Conservation (phyloP, 2,113 vertebrate genomes). For the Gasterosteus nipponicus region DNA sequence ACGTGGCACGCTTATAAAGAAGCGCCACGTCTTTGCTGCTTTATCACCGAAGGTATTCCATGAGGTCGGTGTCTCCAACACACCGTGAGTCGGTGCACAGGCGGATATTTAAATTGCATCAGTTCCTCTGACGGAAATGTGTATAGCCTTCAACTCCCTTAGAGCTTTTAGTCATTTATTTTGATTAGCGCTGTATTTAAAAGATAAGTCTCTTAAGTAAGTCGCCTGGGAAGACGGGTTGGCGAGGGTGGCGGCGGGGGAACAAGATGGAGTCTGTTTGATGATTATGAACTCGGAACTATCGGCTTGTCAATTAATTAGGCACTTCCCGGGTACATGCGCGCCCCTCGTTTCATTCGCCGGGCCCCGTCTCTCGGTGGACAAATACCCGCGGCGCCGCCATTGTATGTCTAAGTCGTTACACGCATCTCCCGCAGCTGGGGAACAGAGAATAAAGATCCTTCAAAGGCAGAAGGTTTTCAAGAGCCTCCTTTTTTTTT, state of each 20-base stretch:
- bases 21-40: constrained; percentile 55
- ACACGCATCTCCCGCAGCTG: constrained; percentile 50
- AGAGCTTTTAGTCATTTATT: constrained; percentile 79
- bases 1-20: constrained; percentile 43
- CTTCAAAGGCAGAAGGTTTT: constrained; percentile 71
- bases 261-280: constrained; percentile 76
- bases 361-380: constrained; percentile 55
- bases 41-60: constrained; percentile 61
- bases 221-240: constrained; percentile 69
- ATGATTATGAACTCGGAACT: constrained; percentile 77
- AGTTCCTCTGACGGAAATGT: constrained; percentile 75
- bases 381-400: constrained; percentile 66
- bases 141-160: constrained; percentile 70
- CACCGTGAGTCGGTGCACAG: constrained; percentile 49
- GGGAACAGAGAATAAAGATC: constrained; percentile 61
- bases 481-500: constrained; percentile 53
- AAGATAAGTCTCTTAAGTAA: constrained; percentile 77
- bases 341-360: constrained; percentile 60
- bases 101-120: constrained; percentile 75
- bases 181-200: constrained; percentile 80
- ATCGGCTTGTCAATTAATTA: constrained; percentile 79
- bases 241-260: constrained; percentile 56
- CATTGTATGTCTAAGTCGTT: constrained; percentile 67
- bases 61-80: constrained; percentile 65
- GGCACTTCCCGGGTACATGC: constrained; percentile 62